Conservation (phyloP, 1,140 invertebrate genomes). For the Vanessa tameamea region DNA sequence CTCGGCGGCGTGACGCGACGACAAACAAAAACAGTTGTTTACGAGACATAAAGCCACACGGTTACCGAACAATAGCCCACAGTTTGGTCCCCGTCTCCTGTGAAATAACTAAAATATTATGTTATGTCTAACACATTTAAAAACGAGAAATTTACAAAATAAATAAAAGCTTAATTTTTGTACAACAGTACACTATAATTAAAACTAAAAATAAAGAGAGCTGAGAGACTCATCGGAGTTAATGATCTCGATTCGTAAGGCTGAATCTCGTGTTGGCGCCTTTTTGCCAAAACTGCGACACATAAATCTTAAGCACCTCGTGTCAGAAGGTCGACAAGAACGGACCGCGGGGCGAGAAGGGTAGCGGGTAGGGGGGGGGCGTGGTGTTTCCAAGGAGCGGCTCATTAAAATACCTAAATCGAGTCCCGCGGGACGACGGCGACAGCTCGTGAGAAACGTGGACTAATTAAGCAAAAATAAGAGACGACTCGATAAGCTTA, state of each 20-base stretch:
- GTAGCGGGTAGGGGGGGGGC: neutral
- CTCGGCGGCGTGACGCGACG: conserved; percentile 5
- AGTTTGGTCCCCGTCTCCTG: neutral
- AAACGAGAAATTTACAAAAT: neutral
- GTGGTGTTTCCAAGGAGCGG: conserved; percentile 21
- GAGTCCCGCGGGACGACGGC: conserved; percentile 30
- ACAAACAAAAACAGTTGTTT: neutral
- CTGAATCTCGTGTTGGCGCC: conserved; percentile 19
- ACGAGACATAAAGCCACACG: neutral
- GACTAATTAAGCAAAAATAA: conserved; percentile 46
- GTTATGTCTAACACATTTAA: no score
- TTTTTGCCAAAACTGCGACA: conserved; percentile 38
- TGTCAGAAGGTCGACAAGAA: conserved; percentile 33
- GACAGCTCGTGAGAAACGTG: conserved; percentile 44
- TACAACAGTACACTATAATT: neutral
- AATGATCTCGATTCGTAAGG: conserved; percentile 15
- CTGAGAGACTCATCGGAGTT: neutral
- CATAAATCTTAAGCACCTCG: conserved; percentile 36
- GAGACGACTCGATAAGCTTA: conserved; percentile 53
- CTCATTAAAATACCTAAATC: conserved; percentile 49
- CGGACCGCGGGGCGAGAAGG: neutral
- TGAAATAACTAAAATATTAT: neutral
- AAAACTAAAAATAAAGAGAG: neutral
- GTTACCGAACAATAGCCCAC: conserved; percentile 11
- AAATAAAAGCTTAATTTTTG: neutral